Evolutionary conservation across 2,888 invertebrate species (phyloP), one percentile per base, ranked within the genome.

Genomic region (Cryptus armator): DNA sequence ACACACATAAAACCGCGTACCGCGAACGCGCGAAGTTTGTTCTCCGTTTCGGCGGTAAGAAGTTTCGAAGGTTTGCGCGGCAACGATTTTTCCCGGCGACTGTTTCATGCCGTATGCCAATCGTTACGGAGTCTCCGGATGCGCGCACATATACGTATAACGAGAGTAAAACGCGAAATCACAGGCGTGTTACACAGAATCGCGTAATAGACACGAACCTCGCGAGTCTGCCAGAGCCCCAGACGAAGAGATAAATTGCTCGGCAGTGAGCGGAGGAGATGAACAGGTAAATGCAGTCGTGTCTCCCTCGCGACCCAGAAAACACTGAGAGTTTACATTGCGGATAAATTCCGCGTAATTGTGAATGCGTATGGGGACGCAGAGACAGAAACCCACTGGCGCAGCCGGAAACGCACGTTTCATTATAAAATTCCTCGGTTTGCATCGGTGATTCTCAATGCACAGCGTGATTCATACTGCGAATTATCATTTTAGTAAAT

Each of bases 401-500:
- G 56, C 59, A 37, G 6, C 68, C 19, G 44, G 59, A 3, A 37
- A 62, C 51, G 70, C 37, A 78, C 70, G 78, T 70, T 70, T 70
- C 32, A 78, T 78, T 78, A 62, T 62, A 70, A 70, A 37, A 78
- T 78, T 78, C 78, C 62, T 70, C 62, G 70, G 44, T 29, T 24
- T 51, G 70, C 78, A 48, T 78, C 68, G 62, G 14, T 70, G 62
- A 70, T 46, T 24, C 19, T 16, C 9, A 12, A 46, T 48, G 32
- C 24, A 37, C n/a, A 37, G 64, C n/a, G 12, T 32, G 29, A 74
- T 74, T 74, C 74, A 74, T 46, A 29, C 10, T 24, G 19, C 9
- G 7, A 9, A 19, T 53, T 10, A 19, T 53, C 4, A 37, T 12
- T 12, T 56, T 24, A 3, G 3, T 12, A 24, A 14, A 4, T 37